These are phyloP conservation scores for Autographa gamma DNA, from an alignment of 2,888 invertebrate genomes.

Conservation along the genomic window DNA sequence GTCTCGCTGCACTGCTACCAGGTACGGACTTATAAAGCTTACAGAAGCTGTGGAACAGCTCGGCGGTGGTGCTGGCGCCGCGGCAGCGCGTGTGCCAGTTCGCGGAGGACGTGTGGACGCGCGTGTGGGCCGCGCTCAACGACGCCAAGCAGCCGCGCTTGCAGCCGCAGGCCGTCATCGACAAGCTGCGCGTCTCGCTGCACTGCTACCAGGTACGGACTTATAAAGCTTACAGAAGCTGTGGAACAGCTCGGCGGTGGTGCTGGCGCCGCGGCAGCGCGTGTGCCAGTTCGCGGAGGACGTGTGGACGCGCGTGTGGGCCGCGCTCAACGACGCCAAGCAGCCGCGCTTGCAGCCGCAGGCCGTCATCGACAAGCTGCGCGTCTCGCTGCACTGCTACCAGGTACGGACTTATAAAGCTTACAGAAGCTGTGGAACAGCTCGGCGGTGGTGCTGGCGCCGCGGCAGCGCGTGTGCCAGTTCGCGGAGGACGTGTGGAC, in stretches of 20 bases:
- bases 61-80: conserved; percentile 95
- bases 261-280: conserved; percentile 94
- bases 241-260: conserved; percentile 95
- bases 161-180: no score
- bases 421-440: conserved; percentile 94
- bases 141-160: no score
- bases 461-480: conserved; percentile 94
- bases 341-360: no score
- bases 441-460: conserved; percentile 94
- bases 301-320: conserved; percentile 95
- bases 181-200: no score
- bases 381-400: no score
- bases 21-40: no score
- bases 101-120: conserved; percentile 94
- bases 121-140: conserved; percentile 92
- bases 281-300: conserved; percentile 94
- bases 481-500: conserved; percentile 95
- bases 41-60: conserved; percentile 94
- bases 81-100: conserved; percentile 95
- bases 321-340: conserved; percentile 89
- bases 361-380: no score
- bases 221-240: no score
- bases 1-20: no score
- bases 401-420: no score
- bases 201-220: no score